A percentile compares a stretch with the other conserved stretches of the same genome.
Conservation (phyloP, 2,888 invertebrate species). For the Lasioglossum calceatum region DNA sequence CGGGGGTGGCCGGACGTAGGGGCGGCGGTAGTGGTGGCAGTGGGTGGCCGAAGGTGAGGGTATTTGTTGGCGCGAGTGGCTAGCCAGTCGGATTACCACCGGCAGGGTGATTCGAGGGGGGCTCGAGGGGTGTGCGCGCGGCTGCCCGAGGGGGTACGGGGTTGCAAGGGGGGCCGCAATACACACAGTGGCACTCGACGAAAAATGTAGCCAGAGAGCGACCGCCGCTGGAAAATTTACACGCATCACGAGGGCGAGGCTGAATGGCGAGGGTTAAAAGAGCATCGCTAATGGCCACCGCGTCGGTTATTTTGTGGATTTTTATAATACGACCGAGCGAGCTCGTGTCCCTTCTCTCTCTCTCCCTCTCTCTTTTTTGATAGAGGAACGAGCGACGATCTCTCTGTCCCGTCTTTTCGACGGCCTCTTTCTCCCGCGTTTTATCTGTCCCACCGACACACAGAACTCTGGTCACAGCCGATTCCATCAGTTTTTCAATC, state of each 20-base stretch:
- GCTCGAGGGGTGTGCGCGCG: constrained; percentile 57
- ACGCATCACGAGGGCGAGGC: constrained; percentile 82
- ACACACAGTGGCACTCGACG: constrained; percentile 81
- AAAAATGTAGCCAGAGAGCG: constrained; percentile 83
- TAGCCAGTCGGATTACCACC: constrained; percentile 84
- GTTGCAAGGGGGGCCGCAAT: constrained; percentile 68
- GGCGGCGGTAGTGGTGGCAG: constrained; percentile 71
- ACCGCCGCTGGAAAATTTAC: constrained; percentile 84
- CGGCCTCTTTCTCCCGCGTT: constrained; percentile 5
- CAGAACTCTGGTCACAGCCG: constrained; percentile 53
- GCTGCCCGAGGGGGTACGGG: constrained; percentile 55
- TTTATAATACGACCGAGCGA: constrained; percentile 81
- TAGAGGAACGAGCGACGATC: not conserved
- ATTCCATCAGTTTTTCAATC: constrained; percentile 67
- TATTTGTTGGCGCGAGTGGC: constrained; percentile 84
- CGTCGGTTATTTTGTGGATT: constrained; percentile 85
- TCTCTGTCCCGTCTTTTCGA: constrained; percentile 12
- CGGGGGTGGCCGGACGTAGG: constrained; percentile 41
- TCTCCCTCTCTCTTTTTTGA: not conserved
- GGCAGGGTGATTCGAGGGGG: constrained; percentile 73
- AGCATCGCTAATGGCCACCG: constrained; percentile 84
- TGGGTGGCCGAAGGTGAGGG: constrained; percentile 82
- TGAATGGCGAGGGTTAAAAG: constrained; percentile 83
- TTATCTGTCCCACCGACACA: constrained; percentile 30
- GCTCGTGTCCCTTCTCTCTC: constrained; percentile 29